Evolutionary conservation across 2,797 vertebrate species (phyloP).

Genomic region (Acipenser transmontanus): DNA sequence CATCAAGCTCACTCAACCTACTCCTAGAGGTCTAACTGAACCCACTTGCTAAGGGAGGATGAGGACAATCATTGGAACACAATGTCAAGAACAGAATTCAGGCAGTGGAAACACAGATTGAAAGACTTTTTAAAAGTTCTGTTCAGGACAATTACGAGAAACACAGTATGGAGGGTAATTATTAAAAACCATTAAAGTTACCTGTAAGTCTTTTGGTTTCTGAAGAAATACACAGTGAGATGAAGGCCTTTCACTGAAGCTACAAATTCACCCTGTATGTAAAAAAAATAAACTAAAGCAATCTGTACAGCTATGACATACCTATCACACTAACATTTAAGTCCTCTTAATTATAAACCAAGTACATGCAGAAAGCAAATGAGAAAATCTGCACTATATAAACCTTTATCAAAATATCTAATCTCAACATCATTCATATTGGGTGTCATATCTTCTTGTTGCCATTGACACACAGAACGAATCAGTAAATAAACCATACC

Average conservation of each 20-base stretch:
- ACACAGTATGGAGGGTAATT: no score
- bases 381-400: no score
- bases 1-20: no score
- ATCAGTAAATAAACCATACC: conserved; percentile 44
- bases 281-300: not conserved
- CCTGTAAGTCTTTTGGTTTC: conserved; percentile 70
- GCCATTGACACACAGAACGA: not conserved
- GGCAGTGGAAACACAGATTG: not conserved
- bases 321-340: conserved; percentile 11
- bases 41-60: no score
- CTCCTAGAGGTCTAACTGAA: no score
- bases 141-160: no score
- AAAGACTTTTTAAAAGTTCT: no score
- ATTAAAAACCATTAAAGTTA: conserved; percentile 33
- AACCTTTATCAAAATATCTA: not conserved
- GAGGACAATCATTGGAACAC: not conserved
- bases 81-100: not conserved
- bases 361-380: not conserved
- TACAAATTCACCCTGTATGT: conserved; percentile 69
- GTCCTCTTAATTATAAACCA: not conserved
- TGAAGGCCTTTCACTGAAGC: conserved; percentile 59
- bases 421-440: not conserved
- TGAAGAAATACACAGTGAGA: conserved; percentile 81
- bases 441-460: not conserved
- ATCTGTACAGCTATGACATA: conserved; percentile 2